Evolutionary conservation across 2,113 vertebrate genomes (phyloP).

Genomic region (Podarcis cretensis): DNA sequence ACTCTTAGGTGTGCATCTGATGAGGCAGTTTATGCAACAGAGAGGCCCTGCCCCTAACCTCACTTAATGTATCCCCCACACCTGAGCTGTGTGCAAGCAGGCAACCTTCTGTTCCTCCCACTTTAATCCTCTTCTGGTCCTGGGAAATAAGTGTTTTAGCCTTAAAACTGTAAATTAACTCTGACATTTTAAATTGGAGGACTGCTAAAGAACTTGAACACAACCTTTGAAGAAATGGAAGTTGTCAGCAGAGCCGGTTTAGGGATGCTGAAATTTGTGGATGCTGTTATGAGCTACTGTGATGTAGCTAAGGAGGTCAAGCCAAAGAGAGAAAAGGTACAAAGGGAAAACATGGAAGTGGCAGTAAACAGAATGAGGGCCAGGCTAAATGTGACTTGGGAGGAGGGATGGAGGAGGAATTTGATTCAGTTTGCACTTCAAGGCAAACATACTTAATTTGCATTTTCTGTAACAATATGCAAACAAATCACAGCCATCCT

Average conservation of each 20-base stretch:
- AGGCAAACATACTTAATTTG: no score
- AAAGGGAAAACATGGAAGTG: neutral
- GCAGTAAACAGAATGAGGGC: neutral
- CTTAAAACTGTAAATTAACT: neutral
- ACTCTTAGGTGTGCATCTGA: no score
- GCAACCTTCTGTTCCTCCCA: no score
- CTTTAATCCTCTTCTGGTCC: no score
- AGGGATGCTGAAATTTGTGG: constrained; percentile 96
- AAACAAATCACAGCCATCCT: no score
- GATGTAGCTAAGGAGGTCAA: constrained; percentile 90
- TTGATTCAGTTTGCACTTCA: no score
- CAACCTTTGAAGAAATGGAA: constrained; percentile 90
- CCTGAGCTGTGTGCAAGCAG: no score
- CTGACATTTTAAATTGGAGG: constrained; percentile 67
- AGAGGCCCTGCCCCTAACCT: no score
- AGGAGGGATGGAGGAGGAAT: neutral
- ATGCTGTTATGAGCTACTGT: constrained; percentile 93
- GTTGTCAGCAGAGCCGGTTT: constrained; percentile 92
- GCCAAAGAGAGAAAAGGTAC: constrained; percentile 94
- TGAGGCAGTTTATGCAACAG: no score
- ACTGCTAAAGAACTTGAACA: constrained; percentile 87
- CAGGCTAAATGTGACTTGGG: neutral
- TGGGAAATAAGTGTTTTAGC: no score
- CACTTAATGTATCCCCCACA: no score
- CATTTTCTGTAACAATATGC: no score